Conservation (phyloP, 2,797 vertebrate genomes). For the Manis javanica region DNA sequence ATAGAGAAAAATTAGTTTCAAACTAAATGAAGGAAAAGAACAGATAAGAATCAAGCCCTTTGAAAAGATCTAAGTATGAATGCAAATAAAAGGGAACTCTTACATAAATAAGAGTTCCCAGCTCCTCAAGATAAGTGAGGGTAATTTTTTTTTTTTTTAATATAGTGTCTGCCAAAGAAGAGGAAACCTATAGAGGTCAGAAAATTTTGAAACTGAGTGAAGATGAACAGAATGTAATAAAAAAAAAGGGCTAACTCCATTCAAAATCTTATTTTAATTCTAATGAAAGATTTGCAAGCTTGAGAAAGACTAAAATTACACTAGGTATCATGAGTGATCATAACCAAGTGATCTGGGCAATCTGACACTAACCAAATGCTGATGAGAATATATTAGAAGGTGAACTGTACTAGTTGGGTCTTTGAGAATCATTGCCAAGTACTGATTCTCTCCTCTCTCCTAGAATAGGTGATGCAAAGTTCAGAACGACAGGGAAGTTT, state of each 20-base stretch:
- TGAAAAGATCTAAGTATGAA: neutral
- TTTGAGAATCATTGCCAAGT: neutral
- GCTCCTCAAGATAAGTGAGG: neutral
- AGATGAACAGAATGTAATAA: neutral
- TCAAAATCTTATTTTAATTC: neutral
- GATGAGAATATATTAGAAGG: neutral
- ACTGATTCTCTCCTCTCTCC: neutral
- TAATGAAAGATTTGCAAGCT: neutral
- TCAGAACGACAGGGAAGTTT: neutral
- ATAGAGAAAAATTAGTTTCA: slow-evolving; percentile 30
- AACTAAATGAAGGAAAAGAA: neutral
- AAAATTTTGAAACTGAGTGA: slow-evolving; percentile 29
- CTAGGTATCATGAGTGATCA: neutral
- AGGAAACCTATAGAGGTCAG: neutral
- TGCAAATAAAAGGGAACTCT: neutral
- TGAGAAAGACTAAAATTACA: neutral
- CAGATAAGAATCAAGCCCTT: neutral
- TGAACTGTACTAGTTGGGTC: neutral
- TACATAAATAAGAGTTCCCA: neutral
- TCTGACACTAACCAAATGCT: neutral
- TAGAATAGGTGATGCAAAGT: neutral
- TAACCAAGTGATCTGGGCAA: neutral
- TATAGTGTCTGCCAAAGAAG: neutral
- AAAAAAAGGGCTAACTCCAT: neutral
- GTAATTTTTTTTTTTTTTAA: neutral